A percentile compares a stretch with the other conserved stretches of the same genome.
phyloP scores from a whole-genome alignment of 2,113 vertebrate species.

The Tonatia bakeri region DNA sequence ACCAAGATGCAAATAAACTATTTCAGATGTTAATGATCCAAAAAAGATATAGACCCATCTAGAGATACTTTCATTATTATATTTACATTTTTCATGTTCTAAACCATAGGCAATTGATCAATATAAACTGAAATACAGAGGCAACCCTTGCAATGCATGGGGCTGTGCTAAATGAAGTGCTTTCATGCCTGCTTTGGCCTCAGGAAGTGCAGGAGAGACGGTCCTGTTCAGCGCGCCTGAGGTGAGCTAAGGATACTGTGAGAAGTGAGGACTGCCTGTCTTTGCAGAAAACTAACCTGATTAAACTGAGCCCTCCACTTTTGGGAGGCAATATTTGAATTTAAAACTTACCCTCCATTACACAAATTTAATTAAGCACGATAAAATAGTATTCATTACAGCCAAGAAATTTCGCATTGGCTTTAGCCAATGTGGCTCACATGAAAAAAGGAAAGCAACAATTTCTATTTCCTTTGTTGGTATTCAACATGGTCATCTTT shows the following conservation, averaged over 20 bases:
- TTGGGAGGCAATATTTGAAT: neutral
- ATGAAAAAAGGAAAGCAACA: neutral
- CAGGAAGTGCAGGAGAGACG: neutral
- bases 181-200: neutral
- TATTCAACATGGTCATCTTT: slow-evolving; percentile 52
- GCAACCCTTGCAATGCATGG: neutral
- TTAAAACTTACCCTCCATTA: neutral
- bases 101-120: neutral
- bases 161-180: neutral
- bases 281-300: neutral
- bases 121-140: neutral
- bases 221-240: fast-evolving
- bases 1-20: slow-evolving; percentile 51
- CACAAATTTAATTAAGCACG: slow-evolving; percentile 1
- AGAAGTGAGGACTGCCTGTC: neutral
- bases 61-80: slow-evolving; percentile 1
- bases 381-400: neutral
- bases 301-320: neutral
- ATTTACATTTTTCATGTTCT: slow-evolving; percentile 27
- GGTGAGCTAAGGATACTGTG: neutral
- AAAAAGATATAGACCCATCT: neutral
- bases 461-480: slow-evolving; percentile 46
- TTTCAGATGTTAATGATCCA: slow-evolving; percentile 15
- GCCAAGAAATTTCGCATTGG: neutral
- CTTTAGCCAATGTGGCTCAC: neutral